A percentile compares a stretch with the other conserved stretches of the same genome.
Evolutionary conservation across 2,888 invertebrate genomes (phyloP).

Genomic region (Nyleta sp.): DNA sequence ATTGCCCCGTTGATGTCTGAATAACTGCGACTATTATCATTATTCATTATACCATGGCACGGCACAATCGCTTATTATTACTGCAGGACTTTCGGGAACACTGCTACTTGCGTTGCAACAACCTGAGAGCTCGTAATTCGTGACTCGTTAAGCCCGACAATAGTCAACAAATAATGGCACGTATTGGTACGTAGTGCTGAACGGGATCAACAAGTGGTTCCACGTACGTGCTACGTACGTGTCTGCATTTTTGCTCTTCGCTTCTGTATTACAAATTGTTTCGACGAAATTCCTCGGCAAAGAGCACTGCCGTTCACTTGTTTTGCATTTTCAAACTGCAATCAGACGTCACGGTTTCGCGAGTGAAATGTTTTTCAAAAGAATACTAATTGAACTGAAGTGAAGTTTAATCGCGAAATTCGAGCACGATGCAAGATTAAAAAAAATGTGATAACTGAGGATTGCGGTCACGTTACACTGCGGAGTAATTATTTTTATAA

Average conservation of each 20-base stretch:
- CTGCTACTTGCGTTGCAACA: constrained; percentile 52
- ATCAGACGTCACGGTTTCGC: neutral
- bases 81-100: constrained; percentile 43
- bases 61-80: constrained; percentile 41
- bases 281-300: constrained; percentile 37
- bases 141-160: constrained; percentile 65
- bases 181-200: constrained; percentile 50
- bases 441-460: too few relatives aligned
- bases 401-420: too few relatives aligned
- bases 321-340: constrained; percentile 9
- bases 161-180: constrained; percentile 64
- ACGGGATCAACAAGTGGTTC: constrained; percentile 62
- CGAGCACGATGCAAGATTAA: too few relatives aligned
- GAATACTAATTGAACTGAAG: too few relatives aligned
- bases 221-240: constrained; percentile 42
- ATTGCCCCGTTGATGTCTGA: constrained; percentile 37
- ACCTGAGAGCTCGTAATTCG: constrained; percentile 56
- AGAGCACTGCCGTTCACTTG: constrained; percentile 8
- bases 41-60: constrained; percentile 44
- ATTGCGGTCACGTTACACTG: too few relatives aligned
- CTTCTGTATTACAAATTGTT: constrained; percentile 53
- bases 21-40: constrained; percentile 54
- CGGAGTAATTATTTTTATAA: too few relatives aligned
- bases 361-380: too few relatives aligned
- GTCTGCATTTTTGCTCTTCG: constrained; percentile 48